Percentiles rank a stretch among this genome's conserved stretches.
These are phyloP conservation scores for Sisyra terminalis DNA, from an alignment of 2,888 invertebrate genomes.

Conservation along the genomic window DNA sequence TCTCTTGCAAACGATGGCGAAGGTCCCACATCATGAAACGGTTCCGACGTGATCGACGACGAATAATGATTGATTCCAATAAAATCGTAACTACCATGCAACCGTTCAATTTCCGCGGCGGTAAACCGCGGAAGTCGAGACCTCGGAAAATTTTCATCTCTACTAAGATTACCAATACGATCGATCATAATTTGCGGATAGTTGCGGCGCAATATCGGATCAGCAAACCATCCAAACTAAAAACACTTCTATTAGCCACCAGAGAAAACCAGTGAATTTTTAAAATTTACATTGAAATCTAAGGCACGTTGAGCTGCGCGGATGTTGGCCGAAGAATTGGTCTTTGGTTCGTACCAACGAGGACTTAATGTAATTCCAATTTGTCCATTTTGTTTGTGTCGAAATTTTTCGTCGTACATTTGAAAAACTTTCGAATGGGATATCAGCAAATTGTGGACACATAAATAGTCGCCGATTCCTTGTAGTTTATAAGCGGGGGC, in stretches of 20 bases:
- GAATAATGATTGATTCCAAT: slow-evolving; percentile 63
- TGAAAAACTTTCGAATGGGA: slow-evolving; percentile 51
- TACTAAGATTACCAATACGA: slow-evolving; percentile 37
- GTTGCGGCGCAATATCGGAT: slow-evolving; percentile 49
- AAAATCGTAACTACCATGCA: slow-evolving; percentile 49
- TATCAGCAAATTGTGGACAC: slow-evolving; percentile 43
- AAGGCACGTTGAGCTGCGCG: slow-evolving; percentile 32
- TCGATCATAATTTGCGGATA: slow-evolving; percentile 48
- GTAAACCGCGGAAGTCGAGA: slow-evolving; percentile 48
- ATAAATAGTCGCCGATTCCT: slow-evolving; percentile 43
- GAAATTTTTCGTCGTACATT: slow-evolving; percentile 42
- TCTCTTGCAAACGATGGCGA: slow-evolving; percentile 43
- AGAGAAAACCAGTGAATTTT: slow-evolving; percentile 4
- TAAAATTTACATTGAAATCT: slow-evolving; percentile 16
- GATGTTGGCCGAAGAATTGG: slow-evolving; percentile 16
- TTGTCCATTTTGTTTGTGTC: slow-evolving; percentile 30
- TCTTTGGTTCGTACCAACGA: slow-evolving; percentile 32
- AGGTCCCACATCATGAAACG: slow-evolving; percentile 8
- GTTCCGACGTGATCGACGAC: slow-evolving; percentile 27
- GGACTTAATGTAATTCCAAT: slow-evolving; percentile 34
- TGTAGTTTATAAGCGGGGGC: slow-evolving; percentile 35
- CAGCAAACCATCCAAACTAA: slow-evolving; percentile 48
- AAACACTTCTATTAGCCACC: too few species aligned
- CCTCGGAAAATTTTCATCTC: slow-evolving; percentile 34
- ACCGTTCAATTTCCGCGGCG: slow-evolving; percentile 35